A percentile compares a stretch with the other conserved stretches of the same genome.
phyloP scores from a whole-genome alignment of 2,797 vertebrate species.

The Oreonectes daqikongensis region DNA sequence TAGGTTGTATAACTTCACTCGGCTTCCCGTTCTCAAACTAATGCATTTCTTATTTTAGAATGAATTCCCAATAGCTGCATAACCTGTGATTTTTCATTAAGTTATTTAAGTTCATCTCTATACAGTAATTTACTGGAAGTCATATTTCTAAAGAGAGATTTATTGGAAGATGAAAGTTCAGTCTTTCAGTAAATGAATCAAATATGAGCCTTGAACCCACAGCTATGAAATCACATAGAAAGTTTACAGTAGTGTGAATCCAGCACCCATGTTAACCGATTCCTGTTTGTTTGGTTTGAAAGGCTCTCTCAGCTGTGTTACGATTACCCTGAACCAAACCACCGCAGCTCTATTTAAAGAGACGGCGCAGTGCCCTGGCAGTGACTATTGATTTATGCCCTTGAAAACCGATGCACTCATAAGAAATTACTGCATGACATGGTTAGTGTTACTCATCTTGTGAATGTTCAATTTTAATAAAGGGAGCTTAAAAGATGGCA shows the following conservation, averaged over 20 bases:
- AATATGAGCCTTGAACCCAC: constrained; percentile 20
- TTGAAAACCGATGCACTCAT: constrained; percentile 29
- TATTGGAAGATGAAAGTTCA: constrained; percentile 41
- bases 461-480: constrained; percentile 29
- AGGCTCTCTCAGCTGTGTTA: constrained; percentile 15
- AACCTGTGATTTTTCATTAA: constrained; percentile 4
- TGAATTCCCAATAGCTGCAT: constrained; percentile 5
- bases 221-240: constrained; percentile 24
- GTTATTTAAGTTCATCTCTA: constrained; percentile 22
- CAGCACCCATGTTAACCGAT: constrained; percentile 22
- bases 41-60: constrained; percentile 3
- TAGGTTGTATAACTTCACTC: neutral
- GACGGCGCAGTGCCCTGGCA: constrained; percentile 26
- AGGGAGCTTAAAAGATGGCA: constrained; percentile 25
- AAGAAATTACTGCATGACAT: constrained; percentile 40
- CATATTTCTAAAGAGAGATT: constrained; percentile 23
- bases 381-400: constrained; percentile 42
- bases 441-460: constrained; percentile 37
- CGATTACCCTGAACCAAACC: constrained; percentile 36
- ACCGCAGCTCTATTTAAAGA: constrained; percentile 39
- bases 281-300: constrained; percentile 10
- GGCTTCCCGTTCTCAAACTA: neutral
- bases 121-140: constrained; percentile 4
- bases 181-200: constrained; percentile 35
- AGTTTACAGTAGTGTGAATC: constrained; percentile 31